Conservation (phyloP, 37 sponge, comb jelly and placozoan genomes). For the Chondrilla cf. caribensis region DNA sequence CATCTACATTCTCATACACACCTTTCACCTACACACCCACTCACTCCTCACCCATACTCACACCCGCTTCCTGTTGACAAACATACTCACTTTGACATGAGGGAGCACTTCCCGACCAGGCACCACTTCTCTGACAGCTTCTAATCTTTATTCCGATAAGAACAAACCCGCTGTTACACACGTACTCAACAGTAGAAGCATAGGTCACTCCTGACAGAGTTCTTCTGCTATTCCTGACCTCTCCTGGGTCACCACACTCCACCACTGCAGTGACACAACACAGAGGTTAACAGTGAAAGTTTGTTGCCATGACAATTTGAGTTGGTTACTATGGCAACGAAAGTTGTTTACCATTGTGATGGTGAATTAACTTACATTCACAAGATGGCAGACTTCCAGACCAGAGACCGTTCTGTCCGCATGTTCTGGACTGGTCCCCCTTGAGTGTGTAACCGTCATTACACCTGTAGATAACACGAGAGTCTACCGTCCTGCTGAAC, state of each 20-base stretch:
- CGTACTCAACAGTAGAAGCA: conserved; percentile 39
- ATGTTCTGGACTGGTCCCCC: conserved; percentile 41
- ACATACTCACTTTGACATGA: background rate
- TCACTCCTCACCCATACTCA: too few species aligned
- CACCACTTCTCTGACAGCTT: conserved; percentile 40
- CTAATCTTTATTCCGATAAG: conserved; percentile 30
- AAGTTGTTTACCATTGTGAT: too few species aligned
- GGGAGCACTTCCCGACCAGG: conserved; percentile 36
- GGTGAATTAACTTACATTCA: conserved; percentile 27
- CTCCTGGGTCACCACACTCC: conserved; percentile 15
- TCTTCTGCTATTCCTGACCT: conserved; percentile 5
- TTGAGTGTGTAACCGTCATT: conserved; percentile 27
- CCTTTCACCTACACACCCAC: too few species aligned
- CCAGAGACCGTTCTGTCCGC: conserved; percentile 59
- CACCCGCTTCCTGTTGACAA: too few species aligned
- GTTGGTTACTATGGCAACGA: too few species aligned
- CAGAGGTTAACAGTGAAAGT: background rate
- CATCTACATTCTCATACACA: background rate
- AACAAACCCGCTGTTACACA: conserved; percentile 36
- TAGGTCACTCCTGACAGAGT: conserved; percentile 10
- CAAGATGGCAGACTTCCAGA: conserved; percentile 52
- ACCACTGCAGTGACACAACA: background rate
- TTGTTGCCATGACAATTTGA: too few species aligned
- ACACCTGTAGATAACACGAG: conserved; percentile 56
- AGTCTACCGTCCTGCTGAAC: conserved; percentile 10